phyloP scores from a whole-genome alignment of 2,888 invertebrate species.

The Nesidiocoris tenuis region DNA sequence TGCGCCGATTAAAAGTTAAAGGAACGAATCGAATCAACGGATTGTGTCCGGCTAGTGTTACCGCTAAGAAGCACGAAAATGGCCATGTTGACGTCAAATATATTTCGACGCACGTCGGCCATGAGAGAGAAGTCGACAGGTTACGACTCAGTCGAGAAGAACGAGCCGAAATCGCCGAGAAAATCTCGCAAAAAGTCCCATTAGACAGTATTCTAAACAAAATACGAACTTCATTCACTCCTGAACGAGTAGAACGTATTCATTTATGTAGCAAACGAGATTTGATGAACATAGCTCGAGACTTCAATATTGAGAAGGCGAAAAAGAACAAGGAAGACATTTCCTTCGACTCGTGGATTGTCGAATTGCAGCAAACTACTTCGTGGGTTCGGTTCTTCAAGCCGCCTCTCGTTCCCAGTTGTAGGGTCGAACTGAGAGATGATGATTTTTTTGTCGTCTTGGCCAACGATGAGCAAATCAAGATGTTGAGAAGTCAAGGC shows the following conservation, averaged over 20 bases:
- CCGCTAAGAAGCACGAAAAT: neutral
- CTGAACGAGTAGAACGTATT: neutral
- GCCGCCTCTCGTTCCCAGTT: neutral
- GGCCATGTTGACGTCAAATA: constrained; percentile 45
- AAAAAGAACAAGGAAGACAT: neutral
- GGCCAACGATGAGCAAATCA: neutral
- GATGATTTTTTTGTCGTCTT: neutral
- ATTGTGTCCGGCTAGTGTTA: neutral
- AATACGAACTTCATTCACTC: constrained; percentile 13
- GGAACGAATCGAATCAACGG: neutral
- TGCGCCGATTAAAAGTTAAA: neutral
- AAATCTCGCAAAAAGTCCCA: constrained; percentile 44
- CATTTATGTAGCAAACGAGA: neutral
- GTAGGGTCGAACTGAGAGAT: neutral
- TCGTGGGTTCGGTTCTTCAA: neutral
- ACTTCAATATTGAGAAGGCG: neutral
- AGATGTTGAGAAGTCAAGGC: neutral
- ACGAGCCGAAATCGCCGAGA: constrained; percentile 46
- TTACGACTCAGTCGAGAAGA: constrained; percentile 45
- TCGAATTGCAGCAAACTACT: neutral
- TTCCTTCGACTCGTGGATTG: neutral
- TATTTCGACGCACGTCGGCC: constrained; percentile 48
- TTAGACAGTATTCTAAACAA: constrained; percentile 44
- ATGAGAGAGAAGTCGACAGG: constrained; percentile 41
- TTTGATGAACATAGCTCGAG: neutral